These are phyloP conservation scores for Equus przewalskii DNA, from an alignment of 2,113 vertebrate species.

Conservation along the genomic window DNA sequence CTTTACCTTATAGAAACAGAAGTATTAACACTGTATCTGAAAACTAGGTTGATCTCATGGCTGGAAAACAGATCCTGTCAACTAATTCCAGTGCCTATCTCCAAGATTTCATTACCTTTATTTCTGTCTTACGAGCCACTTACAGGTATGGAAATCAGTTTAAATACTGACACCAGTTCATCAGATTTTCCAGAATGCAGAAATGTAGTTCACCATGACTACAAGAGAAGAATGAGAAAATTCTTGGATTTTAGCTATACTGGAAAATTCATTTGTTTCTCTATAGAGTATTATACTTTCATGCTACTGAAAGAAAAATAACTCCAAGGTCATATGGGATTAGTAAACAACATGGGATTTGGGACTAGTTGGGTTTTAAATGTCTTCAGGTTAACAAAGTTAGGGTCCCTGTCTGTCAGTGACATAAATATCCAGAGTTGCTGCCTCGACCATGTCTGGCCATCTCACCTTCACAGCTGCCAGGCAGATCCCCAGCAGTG, in stretches of 20 bases:
- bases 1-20: conserved; percentile 2
- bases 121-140: background rate
- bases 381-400: background rate
- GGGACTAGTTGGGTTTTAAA: background rate
- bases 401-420: background rate
- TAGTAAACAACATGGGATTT: background rate
- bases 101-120: background rate
- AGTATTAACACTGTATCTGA: background rate
- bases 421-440: background rate
- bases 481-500: background rate
- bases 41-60: conserved; percentile 20
- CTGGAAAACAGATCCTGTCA: background rate
- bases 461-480: background rate
- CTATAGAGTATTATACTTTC: background rate
- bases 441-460: background rate
- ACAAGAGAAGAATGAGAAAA: conserved; percentile 25
- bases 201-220: conserved; percentile 15
- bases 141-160: background rate
- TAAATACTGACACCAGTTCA: conserved; percentile 20
- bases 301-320: background rate
- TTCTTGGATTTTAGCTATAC: background rate
- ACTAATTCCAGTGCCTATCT: background rate
- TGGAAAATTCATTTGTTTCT: conserved; percentile 16
- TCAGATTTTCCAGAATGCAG: conserved; percentile 3
- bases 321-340: background rate